These are phyloP conservation scores for Schlechtendalia chinensis DNA, from an alignment of 1,140 invertebrate species.

Conservation along the genomic window DNA sequence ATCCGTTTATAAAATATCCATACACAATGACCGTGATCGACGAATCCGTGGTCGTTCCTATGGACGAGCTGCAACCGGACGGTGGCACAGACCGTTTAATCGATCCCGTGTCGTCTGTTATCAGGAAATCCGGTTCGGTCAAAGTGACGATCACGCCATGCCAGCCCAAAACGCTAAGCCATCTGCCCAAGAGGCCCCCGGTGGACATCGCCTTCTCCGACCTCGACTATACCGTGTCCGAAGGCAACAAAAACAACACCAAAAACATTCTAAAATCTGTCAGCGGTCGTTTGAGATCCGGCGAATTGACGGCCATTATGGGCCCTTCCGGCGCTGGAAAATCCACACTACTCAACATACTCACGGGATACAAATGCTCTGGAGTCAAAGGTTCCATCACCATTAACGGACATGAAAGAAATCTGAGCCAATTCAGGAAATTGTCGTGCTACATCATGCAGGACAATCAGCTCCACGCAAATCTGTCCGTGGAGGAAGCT, in stretches of 20 bases:
- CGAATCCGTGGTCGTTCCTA: constrained; percentile 32
- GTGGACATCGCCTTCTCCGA: constrained; percentile 85
- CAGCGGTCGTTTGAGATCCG: constrained; percentile 75
- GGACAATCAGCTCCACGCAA: constrained; percentile 91
- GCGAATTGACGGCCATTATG: constrained; percentile 90
- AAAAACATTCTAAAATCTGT: constrained; percentile 82
- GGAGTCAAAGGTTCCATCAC: constrained; percentile 77
- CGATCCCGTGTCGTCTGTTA: constrained; percentile 47
- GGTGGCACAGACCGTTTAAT: constrained; percentile 34
- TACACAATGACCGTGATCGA: constrained; percentile 35
- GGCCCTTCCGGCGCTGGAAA: constrained; percentile 92
- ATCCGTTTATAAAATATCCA: too few relatives aligned
- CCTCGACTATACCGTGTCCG: constrained; percentile 79
- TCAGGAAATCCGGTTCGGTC: constrained; percentile 52
- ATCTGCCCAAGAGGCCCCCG: constrained; percentile 78
- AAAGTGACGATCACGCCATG: constrained; percentile 54
- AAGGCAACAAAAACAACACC: constrained; percentile 71
- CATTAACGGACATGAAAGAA: constrained; percentile 82
- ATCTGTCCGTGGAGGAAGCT: constrained; percentile 89
- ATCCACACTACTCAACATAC: constrained; percentile 82
- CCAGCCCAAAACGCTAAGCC: constrained; percentile 74
- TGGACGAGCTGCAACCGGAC: constrained; percentile 32
- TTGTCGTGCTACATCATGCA: constrained; percentile 97
- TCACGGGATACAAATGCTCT: constrained; percentile 79
- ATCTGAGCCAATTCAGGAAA: constrained; percentile 87